A percentile compares a stretch with the other conserved stretches of the same genome.
Conservation (phyloP, 2,888 invertebrate genomes). For the Chloromyia formosa region DNA sequence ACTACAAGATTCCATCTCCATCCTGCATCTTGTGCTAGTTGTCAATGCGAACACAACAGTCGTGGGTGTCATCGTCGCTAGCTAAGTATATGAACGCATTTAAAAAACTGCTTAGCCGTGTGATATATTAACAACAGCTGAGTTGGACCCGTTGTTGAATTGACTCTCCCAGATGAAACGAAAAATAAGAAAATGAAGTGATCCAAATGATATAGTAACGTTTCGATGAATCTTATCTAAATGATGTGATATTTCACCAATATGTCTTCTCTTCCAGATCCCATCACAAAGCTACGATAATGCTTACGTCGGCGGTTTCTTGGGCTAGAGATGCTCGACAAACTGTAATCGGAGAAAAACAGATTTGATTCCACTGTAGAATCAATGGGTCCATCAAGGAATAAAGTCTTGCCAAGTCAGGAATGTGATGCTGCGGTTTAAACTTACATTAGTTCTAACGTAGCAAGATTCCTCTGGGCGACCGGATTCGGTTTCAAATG, state of each 20-base stretch:
- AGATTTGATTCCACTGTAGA: constrained; percentile 21
- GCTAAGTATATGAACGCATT: too few relatives aligned
- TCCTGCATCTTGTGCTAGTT: background rate
- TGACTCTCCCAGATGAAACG: constrained; percentile 1
- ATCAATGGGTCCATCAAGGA: constrained; percentile 5
- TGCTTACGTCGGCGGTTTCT: background rate
- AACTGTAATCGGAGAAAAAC: constrained; percentile 15
- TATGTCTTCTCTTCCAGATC: background rate
- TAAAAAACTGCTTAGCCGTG: constrained; percentile 24
- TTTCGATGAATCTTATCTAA: constrained; percentile 25
- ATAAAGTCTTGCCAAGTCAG: background rate
- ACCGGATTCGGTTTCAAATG: too few relatives aligned
- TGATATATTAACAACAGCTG: constrained; percentile 41
- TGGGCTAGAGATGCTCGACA: background rate
- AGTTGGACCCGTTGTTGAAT: constrained; percentile 8
- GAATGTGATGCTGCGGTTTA: constrained; percentile 18
- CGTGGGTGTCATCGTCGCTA: constrained; percentile 23
- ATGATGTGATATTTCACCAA: constrained; percentile 30
- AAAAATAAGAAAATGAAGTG: background rate
- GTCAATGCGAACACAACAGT: background rate
- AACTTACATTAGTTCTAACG: background rate
- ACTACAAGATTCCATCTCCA: background rate
- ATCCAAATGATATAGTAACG: background rate
- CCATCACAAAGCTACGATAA: background rate
- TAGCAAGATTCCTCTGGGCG: too few relatives aligned